Percentiles rank a stretch among this genome's conserved stretches.
Evolutionary conservation across 2,113 vertebrate genomes (phyloP).

Genomic region (Archocentrus centrarchus): DNA sequence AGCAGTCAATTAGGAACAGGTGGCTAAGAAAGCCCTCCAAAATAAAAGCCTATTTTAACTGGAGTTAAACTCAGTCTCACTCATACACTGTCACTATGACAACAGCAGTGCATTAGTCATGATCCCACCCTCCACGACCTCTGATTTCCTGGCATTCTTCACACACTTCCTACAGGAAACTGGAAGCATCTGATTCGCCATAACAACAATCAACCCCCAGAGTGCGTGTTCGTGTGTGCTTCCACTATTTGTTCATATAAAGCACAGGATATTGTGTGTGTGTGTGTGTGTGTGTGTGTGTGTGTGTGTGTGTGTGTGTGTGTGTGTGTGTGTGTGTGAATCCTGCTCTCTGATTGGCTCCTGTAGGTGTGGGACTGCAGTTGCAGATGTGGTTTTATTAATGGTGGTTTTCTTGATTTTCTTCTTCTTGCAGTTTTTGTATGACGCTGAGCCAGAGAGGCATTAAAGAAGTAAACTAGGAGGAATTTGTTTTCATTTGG

Average conservation of each 20-base stretch:
- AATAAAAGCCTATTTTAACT: neutral
- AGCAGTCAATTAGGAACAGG: neutral
- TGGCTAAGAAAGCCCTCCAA: neutral
- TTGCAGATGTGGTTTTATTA: too few species aligned
- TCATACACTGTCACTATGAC: constrained; percentile 22
- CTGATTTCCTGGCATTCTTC: constrained; percentile 78
- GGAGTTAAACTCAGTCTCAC: neutral
- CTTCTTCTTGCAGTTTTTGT: too few species aligned
- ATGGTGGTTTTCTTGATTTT: too few species aligned
- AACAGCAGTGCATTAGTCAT: neutral
- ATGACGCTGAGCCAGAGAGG: too few species aligned
- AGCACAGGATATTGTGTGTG: too few species aligned
- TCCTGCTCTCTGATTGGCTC: neutral
- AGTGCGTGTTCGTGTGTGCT: neutral
- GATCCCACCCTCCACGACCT: neutral
- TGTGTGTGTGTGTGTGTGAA: neutral
- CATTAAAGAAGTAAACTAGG: too few species aligned
- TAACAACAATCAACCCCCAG: constrained; percentile 20
- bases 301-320: neutral
- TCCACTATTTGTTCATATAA: neutral
- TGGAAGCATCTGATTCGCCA: constrained; percentile 64
- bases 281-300: neutral
- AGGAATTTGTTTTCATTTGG: too few species aligned
- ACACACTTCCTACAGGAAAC: constrained; percentile 76
- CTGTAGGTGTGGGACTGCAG: neutral